Base-by-base conservation (phyloP, 1,140 invertebrate species). In the Telenomus remus region DNA sequence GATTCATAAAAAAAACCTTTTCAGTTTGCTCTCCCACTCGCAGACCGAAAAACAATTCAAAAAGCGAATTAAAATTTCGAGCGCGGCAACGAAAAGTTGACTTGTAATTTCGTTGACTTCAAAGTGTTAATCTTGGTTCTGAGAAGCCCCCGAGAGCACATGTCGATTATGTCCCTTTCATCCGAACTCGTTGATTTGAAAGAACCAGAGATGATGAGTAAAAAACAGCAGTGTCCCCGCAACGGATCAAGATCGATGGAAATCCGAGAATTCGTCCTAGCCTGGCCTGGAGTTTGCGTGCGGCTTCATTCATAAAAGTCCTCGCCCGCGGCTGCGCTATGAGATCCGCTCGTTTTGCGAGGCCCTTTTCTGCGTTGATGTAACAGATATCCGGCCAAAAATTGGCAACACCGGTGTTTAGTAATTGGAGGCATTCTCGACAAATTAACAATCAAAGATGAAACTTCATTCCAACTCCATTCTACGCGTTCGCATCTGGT, bases 341-440 rank as follows among this genome's bases (percentile, higher is more conserved):
- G 70, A 88, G 86, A 88, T 87, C 81, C 73, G 73, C 84, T 87
- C 19, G 1, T 87, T 87, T 86, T 85, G 81, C 69, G 44, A 65
- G 42, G 81, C 74, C 50, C 53, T 77, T 74, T 77, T 69, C 69
- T 39, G 35, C 56, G 64, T 79, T 76, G 42, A 68, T 61, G 50
- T 78, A 74, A 74, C 37, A 63, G 53, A 80, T 79, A 84, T 87
- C 84, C 86, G 86, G 66, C 39, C 43, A 44, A 69, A 71, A 76
- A 76, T 76, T 46, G n/a, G 11, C 13, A 4, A 56, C 44, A 12
- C 37, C 37, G 42, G 13, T 48, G 27, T 55, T 69, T 63, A 68
- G 63, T 55, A 27, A 68, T 60, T 49, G 12, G 8, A 53, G 16
- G 49, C 34, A 14, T 49, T 43, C n/a, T n/a, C 11, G 19, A 53